Conservation (phyloP, 2,888 invertebrate genomes). For the Reticulitermes lucifugus region DNA sequence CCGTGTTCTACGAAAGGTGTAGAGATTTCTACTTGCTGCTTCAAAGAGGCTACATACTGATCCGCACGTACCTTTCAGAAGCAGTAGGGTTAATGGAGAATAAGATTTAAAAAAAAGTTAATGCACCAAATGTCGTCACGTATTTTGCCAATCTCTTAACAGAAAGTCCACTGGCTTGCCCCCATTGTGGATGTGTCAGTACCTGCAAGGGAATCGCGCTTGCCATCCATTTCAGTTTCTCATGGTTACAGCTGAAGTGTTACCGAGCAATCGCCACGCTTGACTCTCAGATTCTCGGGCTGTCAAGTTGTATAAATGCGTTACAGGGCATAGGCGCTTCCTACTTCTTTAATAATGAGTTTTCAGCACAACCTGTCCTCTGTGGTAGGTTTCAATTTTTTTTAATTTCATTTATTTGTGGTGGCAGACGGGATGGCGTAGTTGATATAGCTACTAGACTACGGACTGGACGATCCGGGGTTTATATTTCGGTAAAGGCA, state of each 20-base stretch:
- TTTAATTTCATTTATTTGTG: no score
- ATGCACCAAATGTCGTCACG: constrained; percentile 7
- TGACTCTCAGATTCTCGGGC: background rate
- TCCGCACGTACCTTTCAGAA: background rate
- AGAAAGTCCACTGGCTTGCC: background rate
- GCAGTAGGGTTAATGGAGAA: constrained; percentile 17
- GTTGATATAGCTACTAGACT: no score
- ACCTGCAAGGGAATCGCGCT: background rate
- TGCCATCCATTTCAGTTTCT: background rate
- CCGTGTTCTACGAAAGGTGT: background rate
- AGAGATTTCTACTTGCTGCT: constrained; percentile 15
- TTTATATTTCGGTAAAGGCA: no score
- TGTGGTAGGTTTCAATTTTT: no score
- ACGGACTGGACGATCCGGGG: no score
- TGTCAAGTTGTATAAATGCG: background rate
- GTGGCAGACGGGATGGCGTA: no score
- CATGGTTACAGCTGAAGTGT: background rate
- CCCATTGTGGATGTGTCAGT: constrained; percentile 25
- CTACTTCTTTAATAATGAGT: background rate
- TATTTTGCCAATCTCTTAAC: background rate
- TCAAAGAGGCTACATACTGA: background rate
- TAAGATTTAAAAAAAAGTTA: constrained; percentile 4
- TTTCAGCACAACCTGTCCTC: no score
- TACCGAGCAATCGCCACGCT: background rate
- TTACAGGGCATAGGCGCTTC: background rate